Conservation (phyloP, 2,797 vertebrate genomes). For the Carapus acus region DNA sequence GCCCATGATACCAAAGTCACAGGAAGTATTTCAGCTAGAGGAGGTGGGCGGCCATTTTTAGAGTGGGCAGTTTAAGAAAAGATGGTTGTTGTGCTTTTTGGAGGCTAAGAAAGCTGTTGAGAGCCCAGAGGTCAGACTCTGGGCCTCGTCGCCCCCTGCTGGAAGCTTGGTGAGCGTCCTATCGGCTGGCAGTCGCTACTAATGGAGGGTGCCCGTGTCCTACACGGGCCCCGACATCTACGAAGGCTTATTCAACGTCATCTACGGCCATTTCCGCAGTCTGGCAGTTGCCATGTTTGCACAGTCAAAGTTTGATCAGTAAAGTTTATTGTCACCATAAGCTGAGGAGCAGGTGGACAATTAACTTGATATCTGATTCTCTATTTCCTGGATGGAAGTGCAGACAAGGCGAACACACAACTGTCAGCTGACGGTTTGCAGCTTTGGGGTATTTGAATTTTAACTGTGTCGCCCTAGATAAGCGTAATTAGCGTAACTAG, state of each 20-base stretch:
- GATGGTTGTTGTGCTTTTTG: constrained; percentile 64
- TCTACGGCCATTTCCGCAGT: constrained; percentile 21
- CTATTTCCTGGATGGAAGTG: constrained; percentile 18
- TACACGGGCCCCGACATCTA: constrained; percentile 29
- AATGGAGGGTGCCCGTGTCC: constrained; percentile 23
- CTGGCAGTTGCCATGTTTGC: constrained; percentile 14
- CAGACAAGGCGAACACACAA: too few relatives aligned
- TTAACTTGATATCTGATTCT: constrained; percentile 7
- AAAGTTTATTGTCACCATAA: constrained; percentile 21
- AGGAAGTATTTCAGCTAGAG: constrained; percentile 28
- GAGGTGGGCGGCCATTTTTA: constrained; percentile 1
- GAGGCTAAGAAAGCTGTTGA: constrained; percentile 40
- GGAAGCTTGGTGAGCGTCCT: constrained; percentile 20
- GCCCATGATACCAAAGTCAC: constrained; percentile 47
- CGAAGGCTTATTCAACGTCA: constrained; percentile 21
- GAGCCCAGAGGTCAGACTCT: constrained; percentile 26
- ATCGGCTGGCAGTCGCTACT: constrained; percentile 22
- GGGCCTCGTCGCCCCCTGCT: constrained; percentile 2
- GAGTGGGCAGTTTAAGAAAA: constrained; percentile 30
- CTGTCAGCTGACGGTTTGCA: constrained; percentile 26
- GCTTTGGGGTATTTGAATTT: neutral
- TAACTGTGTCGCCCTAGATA: too few relatives aligned
- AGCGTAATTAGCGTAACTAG: too few relatives aligned
- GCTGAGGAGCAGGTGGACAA: constrained; percentile 7
- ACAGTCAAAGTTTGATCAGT: constrained; percentile 29